Conservation (phyloP, 1,140 invertebrate species). For the Drosophila aff. region DNA sequence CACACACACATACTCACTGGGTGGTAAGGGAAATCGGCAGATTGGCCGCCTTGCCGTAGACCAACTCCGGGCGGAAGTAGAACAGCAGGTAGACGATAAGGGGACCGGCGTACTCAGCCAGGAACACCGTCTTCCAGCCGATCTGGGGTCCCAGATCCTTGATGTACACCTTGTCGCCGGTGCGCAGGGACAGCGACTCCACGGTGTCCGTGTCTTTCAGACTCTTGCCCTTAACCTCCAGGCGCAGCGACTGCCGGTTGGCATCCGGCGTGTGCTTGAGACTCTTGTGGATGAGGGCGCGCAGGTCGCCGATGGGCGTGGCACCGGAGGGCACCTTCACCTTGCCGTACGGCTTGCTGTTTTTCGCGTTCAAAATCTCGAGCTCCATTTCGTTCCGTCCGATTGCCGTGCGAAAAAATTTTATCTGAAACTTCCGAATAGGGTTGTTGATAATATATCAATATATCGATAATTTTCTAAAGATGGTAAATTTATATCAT, state of each 20-base stretch:
- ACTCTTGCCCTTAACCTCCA: conserved; percentile 92
- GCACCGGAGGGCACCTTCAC: conserved; percentile 86
- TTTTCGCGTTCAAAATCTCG: conserved; percentile 87
- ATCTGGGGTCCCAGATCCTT: conserved; percentile 99
- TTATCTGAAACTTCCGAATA: not conserved
- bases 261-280: conserved; percentile 90
- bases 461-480: no score
- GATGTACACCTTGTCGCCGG: conserved; percentile 90
- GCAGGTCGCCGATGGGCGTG: conserved; percentile 91
- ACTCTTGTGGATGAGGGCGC: conserved; percentile 89
- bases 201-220: conserved; percentile 90
- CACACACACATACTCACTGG: conserved; percentile 72
- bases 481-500: no score
- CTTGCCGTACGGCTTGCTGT: conserved; percentile 87
- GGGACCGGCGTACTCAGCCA: conserved; percentile 98
- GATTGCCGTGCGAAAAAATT: conserved; percentile 3
- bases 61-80: conserved; percentile 94
- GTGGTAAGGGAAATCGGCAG: conserved; percentile 78
- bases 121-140: conserved; percentile 99
- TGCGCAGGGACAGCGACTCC: conserved; percentile 87
- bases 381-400: conserved; percentile 84
- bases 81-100: conserved; percentile 96
- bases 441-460: no score
- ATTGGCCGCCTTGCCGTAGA: conserved; percentile 91
- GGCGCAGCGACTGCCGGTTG: conserved; percentile 93